Percentiles rank a stretch among this genome's conserved stretches.
Conservation (phyloP, 2,113 vertebrate genomes). For the Machaerirhynchus nigripectus region DNA sequence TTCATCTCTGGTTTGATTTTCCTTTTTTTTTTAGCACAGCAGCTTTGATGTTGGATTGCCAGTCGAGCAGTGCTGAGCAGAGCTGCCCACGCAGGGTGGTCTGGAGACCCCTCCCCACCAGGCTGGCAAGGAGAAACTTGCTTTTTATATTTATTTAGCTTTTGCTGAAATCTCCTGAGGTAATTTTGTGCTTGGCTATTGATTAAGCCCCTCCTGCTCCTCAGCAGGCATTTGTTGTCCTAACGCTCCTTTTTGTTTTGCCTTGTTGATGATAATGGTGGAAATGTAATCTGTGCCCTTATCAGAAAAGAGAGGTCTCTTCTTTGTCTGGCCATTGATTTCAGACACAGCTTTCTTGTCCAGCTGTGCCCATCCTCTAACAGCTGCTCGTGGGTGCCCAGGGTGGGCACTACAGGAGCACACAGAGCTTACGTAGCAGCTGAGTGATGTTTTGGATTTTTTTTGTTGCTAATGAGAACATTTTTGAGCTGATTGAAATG, state of each 20-base stretch:
- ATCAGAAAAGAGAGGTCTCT: neutral
- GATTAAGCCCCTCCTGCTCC: neutral
- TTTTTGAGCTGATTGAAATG: neutral
- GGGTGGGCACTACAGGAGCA: neutral
- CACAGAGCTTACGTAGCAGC: neutral
- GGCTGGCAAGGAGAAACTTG: neutral
- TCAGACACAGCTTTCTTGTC: fast-evolving
- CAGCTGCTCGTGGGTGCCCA: neutral
- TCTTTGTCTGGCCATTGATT: neutral
- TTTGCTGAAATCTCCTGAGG: neutral
- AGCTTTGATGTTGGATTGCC: neutral
- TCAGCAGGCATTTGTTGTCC: neutral
- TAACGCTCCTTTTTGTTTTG: neutral
- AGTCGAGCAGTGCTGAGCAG: neutral
- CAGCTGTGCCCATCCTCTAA: neutral
- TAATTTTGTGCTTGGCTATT: neutral
- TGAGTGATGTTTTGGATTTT: fast-evolving
- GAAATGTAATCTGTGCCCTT: neutral
- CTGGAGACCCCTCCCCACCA: fast-evolving
- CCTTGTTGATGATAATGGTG: neutral
- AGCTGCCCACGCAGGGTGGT: neutral
- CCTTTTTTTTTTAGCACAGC: neutral
- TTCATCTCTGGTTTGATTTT: slow-evolving; percentile 2
- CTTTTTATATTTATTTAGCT: neutral
- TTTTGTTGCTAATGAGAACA: neutral